Evolutionary conservation across 2,113 vertebrate species (phyloP).

Genomic region (Poecile atricapillus): DNA sequence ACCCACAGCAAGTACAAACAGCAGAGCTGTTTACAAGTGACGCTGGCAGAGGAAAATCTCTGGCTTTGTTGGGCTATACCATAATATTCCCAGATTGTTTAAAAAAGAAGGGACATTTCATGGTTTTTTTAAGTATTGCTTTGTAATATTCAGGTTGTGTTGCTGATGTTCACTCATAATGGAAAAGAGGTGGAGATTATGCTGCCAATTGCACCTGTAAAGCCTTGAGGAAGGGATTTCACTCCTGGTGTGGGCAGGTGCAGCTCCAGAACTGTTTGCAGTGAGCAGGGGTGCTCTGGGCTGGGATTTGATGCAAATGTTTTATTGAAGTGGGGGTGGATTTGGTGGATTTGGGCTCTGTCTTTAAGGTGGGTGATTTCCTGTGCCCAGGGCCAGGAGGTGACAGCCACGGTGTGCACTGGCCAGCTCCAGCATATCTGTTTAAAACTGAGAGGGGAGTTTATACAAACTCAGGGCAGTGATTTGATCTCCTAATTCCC

Average conservation of each 20-base stretch:
- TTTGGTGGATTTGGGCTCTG: neutral
- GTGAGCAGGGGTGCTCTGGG: fast-evolving
- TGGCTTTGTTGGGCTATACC: neutral
- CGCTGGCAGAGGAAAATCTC: neutral
- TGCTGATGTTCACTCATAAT: neutral
- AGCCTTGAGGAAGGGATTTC: neutral
- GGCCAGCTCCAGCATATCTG: neutral
- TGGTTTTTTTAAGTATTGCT: neutral
- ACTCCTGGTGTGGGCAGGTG: neutral
- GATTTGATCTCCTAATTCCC: neutral
- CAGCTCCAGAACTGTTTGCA: neutral
- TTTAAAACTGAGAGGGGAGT: neutral
- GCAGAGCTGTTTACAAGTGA: neutral
- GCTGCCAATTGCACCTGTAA: neutral
- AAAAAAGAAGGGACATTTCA: neutral
- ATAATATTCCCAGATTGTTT: neutral
- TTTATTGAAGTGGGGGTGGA: neutral
- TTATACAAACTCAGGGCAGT: neutral
- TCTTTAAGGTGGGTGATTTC: neutral
- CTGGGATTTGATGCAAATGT: neutral
- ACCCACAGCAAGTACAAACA: neutral
- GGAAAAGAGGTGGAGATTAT: neutral
- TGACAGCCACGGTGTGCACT: fast-evolving
- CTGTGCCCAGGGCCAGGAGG: neutral
- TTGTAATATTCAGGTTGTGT: neutral